Percentiles rank a stretch among this genome's conserved stretches.
Conservation (phyloP, 1,140 invertebrate species). For the Centruroides sculpturatus region DNA sequence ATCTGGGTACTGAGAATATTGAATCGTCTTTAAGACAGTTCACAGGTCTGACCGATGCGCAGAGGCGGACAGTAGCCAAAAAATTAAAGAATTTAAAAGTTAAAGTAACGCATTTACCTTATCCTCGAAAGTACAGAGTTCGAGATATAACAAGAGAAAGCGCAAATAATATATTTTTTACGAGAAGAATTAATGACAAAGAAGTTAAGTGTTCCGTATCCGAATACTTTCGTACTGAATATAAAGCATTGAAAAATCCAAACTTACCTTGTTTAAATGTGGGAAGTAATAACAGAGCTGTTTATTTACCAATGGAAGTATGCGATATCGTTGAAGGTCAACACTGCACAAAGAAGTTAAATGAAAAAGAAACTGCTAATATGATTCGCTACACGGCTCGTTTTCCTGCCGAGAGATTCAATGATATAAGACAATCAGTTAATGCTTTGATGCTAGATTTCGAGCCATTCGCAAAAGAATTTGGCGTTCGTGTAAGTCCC, state of each 20-base stretch:
- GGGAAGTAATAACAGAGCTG: conserved; percentile 13
- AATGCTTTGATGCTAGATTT: background rate
- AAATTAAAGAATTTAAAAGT: too few relatives aligned
- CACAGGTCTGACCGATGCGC: too few relatives aligned
- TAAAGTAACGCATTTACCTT: too few relatives aligned
- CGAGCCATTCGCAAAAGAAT: conserved; percentile 19
- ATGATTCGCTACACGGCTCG: conserved; percentile 22
- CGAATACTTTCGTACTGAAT: too few relatives aligned
- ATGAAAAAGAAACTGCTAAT: conserved; percentile 1
- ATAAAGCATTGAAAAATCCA: conserved; percentile 11
- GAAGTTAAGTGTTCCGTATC: too few relatives aligned
- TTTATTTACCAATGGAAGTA: conserved; percentile 26
- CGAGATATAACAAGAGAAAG: too few relatives aligned
- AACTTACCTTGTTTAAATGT: conserved; percentile 25
- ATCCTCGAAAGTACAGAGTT: too few relatives aligned
- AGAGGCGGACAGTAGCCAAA: too few relatives aligned
- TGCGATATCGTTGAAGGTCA: conserved; percentile 22
- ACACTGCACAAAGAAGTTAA: conserved; percentile 12
- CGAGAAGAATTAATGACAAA: too few relatives aligned
- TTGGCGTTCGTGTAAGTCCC: conserved; percentile 15
- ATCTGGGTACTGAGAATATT: too few relatives aligned
- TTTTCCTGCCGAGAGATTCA: conserved; percentile 19
- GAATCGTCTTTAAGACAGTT: too few relatives aligned
- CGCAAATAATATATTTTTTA: too few relatives aligned
- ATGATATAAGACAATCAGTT: background rate